Evolutionary conservation across 2,797 vertebrate species (phyloP).

Genomic region (Onychomys torridus): DNA sequence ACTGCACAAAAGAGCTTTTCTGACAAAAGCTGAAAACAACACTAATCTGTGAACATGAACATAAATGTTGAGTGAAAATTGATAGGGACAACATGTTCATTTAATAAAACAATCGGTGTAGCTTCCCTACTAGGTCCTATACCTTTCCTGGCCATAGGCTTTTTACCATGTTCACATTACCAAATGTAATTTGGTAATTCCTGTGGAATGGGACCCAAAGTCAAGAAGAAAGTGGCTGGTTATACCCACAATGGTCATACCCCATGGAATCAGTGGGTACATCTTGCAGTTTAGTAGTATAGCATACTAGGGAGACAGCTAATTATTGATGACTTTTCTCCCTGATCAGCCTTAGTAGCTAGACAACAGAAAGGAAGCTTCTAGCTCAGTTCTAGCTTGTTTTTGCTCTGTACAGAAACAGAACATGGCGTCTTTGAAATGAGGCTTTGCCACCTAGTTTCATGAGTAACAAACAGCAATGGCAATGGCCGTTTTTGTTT

Average conservation of each 20-base stretch:
- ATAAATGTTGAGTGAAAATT: background rate
- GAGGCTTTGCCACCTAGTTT: background rate
- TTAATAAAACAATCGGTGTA: background rate
- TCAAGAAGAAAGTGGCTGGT: background rate
- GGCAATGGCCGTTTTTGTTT: background rate
- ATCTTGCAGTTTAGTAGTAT: background rate
- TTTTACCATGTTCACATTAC: background rate
- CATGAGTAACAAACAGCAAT: background rate
- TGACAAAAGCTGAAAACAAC: background rate
- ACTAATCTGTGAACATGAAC: background rate
- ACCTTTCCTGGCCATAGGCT: background rate
- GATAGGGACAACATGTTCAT: background rate
- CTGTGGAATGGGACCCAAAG: background rate
- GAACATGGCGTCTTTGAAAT: background rate
- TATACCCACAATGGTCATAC: no score
- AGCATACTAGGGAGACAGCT: background rate
- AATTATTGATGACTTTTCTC: background rate
- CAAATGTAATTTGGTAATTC: background rate
- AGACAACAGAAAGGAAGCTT: background rate
- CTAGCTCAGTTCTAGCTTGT: background rate
- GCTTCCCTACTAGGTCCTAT: background rate
- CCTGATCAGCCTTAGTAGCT: background rate
- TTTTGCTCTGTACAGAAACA: background rate
- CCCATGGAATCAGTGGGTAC: no score
- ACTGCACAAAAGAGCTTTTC: background rate